Percentiles rank a stretch among this genome's conserved stretches.
phyloP scores from a whole-genome alignment of 2,888 invertebrate genomes.

The Cryptosula pallasiana region DNA sequence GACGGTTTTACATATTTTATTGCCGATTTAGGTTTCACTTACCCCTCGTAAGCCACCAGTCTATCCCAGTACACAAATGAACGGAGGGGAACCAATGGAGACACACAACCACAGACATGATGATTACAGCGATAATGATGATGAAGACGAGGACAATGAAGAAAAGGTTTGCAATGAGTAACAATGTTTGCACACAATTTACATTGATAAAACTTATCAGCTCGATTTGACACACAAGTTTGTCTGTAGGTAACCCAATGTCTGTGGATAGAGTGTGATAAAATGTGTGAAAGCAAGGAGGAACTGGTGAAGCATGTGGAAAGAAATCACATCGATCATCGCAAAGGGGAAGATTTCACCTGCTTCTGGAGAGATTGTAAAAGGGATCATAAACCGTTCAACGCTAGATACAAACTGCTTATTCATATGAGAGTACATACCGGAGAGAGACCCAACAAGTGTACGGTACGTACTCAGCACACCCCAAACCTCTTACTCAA shows the following conservation, averaged over 20 bases:
- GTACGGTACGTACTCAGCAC: constrained; percentile 47
- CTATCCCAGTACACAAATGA: neutral
- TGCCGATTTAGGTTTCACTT: neutral
- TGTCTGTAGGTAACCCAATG: constrained; percentile 32
- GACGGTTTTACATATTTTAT: too few relatives aligned
- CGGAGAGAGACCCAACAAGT: constrained; percentile 53
- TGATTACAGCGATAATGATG: constrained; percentile 26
- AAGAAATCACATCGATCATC: constrained; percentile 51
- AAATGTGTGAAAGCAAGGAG: constrained; percentile 43
- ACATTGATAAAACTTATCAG: too few relatives aligned
- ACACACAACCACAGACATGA: constrained; percentile 4
- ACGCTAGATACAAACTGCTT: constrained; percentile 52
- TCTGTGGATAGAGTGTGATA: constrained; percentile 51
- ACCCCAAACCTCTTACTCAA: too few relatives aligned
- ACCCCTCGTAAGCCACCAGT: constrained; percentile 14
- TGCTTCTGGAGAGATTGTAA: constrained; percentile 52
- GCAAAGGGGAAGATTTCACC: constrained; percentile 52
- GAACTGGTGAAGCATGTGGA: constrained; percentile 52
- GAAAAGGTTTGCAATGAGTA: too few relatives aligned
- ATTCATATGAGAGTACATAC: constrained; percentile 54
- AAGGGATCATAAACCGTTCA: constrained; percentile 49
- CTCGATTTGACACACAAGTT: too few relatives aligned
- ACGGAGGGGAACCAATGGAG: constrained; percentile 5
- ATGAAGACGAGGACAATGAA: constrained; percentile 39
- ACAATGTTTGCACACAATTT: too few relatives aligned